These are phyloP conservation scores for Malurus melanocephalus DNA, from an alignment of 2,113 vertebrate genomes.

Conservation along the genomic window DNA sequence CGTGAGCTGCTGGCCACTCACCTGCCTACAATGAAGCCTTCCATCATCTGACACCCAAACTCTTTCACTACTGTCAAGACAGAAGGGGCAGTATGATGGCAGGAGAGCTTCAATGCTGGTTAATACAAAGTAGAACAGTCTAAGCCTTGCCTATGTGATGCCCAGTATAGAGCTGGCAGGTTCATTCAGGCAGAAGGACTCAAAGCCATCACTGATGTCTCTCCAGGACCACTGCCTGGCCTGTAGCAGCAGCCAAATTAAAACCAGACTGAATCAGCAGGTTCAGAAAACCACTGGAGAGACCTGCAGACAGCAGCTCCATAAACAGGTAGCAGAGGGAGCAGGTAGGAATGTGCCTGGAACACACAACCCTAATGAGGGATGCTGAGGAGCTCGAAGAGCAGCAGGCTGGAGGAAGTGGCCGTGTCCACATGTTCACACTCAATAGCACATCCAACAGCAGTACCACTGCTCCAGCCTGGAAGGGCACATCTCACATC, in stretches of 20 bases:
- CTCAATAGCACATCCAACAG: neutral
- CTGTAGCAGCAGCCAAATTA: neutral
- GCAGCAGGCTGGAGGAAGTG: neutral
- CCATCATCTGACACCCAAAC: neutral
- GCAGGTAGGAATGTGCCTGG: neutral
- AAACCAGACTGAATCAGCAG: neutral
- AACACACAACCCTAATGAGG: neutral
- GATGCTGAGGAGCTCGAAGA: neutral
- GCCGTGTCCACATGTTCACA: neutral
- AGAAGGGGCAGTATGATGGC: neutral
- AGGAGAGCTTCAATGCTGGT: neutral
- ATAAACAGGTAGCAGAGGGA: neutral
- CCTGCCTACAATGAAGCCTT: neutral
- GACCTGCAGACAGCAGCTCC: neutral
- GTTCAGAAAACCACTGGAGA: neutral
- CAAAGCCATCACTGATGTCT: accelerated
- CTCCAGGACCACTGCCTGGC: neutral
- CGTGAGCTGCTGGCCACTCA: neutral
- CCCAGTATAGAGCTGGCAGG: neutral
- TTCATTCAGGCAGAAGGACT: neutral
- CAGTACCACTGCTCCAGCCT: accelerated
- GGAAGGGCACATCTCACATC: neutral
- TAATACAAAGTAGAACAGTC: neutral
- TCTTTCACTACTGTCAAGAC: neutral
- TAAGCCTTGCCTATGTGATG: neutral